Evolutionary conservation across 1,140 invertebrate genomes (phyloP).

Genomic region (Leptinotarsa lineolata): DNA sequence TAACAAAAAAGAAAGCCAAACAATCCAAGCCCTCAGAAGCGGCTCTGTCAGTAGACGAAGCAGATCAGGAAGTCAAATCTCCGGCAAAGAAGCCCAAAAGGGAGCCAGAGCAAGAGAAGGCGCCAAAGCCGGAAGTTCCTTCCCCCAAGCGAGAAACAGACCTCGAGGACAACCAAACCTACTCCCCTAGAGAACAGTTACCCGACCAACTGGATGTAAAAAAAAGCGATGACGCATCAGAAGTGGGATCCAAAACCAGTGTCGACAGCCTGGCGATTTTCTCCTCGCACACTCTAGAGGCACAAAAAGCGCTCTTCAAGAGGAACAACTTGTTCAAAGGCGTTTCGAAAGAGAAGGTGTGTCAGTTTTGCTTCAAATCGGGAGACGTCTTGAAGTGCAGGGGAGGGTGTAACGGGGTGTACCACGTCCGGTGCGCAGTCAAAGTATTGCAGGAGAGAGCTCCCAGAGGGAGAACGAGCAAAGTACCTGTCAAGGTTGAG

Average conservation of each 20-base stretch:
- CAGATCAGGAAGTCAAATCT: background rate
- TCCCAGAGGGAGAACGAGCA: background rate
- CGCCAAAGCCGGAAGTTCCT: background rate
- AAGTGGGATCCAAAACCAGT: constrained; percentile 50
- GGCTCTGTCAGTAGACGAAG: too few species aligned
- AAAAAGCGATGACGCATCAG: constrained; percentile 42
- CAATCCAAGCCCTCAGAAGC: background rate
- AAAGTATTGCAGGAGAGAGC: constrained; percentile 12
- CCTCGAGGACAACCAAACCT: background rate
- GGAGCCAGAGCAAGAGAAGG: background rate
- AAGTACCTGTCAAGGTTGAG: background rate
- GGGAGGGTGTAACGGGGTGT: constrained; percentile 61
- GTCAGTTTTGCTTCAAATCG: constrained; percentile 68
- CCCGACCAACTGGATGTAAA: background rate
- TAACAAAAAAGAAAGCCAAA: background rate
- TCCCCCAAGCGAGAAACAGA: background rate
- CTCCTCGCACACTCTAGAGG: constrained; percentile 38
- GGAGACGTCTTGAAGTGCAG: constrained; percentile 68
- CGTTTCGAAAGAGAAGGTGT: constrained; percentile 65
- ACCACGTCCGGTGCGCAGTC: constrained; percentile 58
- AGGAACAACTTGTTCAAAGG: constrained; percentile 65
- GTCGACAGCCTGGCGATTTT: constrained; percentile 35
- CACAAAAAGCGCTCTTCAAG: constrained; percentile 37
- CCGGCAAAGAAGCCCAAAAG: background rate
- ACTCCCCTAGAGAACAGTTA: background rate